These are phyloP conservation scores for Lucifuga dentata DNA, from an alignment of 2,113 vertebrate genomes.

Conservation along the genomic window DNA sequence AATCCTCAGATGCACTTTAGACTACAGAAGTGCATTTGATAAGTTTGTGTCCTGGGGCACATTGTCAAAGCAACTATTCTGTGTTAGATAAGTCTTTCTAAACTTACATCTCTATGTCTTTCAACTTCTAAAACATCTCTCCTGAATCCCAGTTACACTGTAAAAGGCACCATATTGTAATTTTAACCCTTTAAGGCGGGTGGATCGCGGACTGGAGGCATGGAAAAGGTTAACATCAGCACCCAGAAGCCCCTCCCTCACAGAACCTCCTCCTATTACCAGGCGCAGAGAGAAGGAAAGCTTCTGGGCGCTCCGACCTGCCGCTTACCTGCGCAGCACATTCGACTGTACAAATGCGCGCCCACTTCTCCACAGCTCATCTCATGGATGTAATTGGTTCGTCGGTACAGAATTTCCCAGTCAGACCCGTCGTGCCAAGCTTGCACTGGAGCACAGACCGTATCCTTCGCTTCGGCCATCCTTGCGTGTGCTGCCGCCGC, in stretches of 20 bases:
- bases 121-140: no score
- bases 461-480: constrained; percentile 72
- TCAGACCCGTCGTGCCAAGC: constrained; percentile 36
- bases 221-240: constrained; percentile 39
- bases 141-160: no score
- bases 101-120: no score
- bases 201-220: no score
- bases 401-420: constrained; percentile 52
- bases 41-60: no score
- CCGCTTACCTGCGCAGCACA: constrained; percentile 84
- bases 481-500: constrained; percentile 1
- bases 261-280: constrained; percentile 37
- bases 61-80: no score
- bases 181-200: no score
- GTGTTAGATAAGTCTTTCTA: no score
- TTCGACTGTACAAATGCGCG: constrained; percentile 79
- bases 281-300: neutral
- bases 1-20: no score
- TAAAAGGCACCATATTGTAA: no score
- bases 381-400: constrained; percentile 79
- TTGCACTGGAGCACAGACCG: constrained; percentile 21
- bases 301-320: neutral
- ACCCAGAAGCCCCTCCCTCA: constrained; percentile 52
- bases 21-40: no score
- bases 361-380: constrained; percentile 79